A percentile compares a stretch with the other conserved stretches of the same genome.
These are phyloP conservation scores for Bombus pyrosoma DNA, from an alignment of 1,140 invertebrate genomes.

Conservation along the genomic window DNA sequence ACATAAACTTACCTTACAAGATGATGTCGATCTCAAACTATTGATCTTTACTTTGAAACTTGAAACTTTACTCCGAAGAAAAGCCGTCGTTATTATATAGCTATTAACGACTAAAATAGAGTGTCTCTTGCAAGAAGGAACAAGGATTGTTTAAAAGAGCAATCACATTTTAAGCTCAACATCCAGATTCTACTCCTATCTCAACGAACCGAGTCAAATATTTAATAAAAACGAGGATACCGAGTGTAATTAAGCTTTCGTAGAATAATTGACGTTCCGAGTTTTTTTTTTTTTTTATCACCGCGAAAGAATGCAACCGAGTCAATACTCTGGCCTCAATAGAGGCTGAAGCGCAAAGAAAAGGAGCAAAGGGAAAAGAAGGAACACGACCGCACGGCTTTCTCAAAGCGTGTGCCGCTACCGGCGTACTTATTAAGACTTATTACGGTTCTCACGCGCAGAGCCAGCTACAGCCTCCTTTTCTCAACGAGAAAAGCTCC, in stretches of 20 bases:
- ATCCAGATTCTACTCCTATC: background rate
- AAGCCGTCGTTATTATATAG: background rate
- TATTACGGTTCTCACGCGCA: conserved; percentile 61
- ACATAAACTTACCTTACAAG: background rate
- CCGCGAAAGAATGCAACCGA: background rate
- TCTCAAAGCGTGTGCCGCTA: conserved; percentile 41
- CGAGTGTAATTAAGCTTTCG: conserved; percentile 33
- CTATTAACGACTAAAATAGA: background rate
- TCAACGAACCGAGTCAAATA: background rate
- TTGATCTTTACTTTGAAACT: background rate
- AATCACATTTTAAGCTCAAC: background rate
- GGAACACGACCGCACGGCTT: conserved; percentile 18
- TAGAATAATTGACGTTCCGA: conserved; percentile 1
- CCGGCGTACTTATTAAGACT: conserved; percentile 61
- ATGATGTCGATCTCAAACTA: background rate
- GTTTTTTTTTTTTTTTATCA: background rate
- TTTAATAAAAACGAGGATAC: background rate
- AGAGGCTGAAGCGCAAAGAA: background rate
- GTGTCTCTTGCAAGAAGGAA: background rate
- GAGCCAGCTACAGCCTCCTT: conserved; percentile 49
- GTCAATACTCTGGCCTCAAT: background rate
- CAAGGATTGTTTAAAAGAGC: background rate
- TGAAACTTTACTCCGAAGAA: background rate
- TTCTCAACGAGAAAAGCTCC: conserved; percentile 53
- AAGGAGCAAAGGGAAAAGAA: background rate